Base-by-base conservation (phyloP, 1,140 invertebrate genomes). In the Caerostris darwini region DNA sequence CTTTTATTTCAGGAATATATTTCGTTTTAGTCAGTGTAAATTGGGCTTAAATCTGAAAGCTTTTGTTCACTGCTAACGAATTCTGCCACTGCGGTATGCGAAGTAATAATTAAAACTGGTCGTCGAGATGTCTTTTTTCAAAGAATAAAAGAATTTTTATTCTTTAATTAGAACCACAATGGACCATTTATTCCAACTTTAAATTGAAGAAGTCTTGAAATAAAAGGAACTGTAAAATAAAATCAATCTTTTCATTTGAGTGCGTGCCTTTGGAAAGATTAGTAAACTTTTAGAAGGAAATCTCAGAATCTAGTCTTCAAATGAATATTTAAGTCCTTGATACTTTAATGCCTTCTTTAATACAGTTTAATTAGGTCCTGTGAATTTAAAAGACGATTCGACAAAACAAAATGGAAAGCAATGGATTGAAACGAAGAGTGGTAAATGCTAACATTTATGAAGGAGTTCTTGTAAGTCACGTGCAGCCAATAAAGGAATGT, bases 131-230 rank as follows among this genome's bases (percentile, higher is more conserved):
- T 59, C 17, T 85, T n/a, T n/a, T 50, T 3, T 53, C 12, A 10
- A 85, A 85, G 83, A 85, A 85, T 34, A 85, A 85, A 85, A 34
- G 54, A 82, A 82, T 85, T 83, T 85, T 85, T 85, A 34, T 85
- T 59, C 83, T 34, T 85, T 85, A 85, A 85, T 85, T 85, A 85
- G 56, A 19, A n/a, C 12, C 54, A 85, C 83, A 85, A 85, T 58
- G 56, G 82, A 34, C 56, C 56, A 85, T 81, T 81, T 81, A 81
- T 81, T 54, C 14, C 34, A 54, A 34, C 7, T 81, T 34, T 54
- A 12, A 81, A 57, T n/a, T 7, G 8, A 85, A 85, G 83, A 85
- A 85, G 34, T 34, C 56, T 19, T 58, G n/a, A 34, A 85, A 85
- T 85, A 85, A 85, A 85, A 85, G 56, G n/a, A 58, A 85, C 83